Conservation (phyloP, 2,797 vertebrate species). For the Hoplostethus atlanticus region DNA sequence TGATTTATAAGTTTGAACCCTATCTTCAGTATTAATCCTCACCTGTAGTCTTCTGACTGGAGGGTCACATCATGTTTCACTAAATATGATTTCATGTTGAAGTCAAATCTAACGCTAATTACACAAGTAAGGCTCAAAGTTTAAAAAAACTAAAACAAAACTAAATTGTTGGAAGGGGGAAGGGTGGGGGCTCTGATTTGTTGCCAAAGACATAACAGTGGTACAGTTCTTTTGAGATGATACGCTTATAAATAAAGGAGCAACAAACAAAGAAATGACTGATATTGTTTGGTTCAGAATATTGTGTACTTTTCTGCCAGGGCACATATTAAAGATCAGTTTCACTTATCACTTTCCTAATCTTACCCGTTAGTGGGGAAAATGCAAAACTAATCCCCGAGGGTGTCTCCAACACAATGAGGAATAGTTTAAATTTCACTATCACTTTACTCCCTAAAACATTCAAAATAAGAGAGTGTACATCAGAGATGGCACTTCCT, state of each 20-base stretch:
- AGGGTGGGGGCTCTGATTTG: conserved; percentile 26
- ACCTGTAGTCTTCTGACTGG: conserved; percentile 12
- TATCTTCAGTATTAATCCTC: conserved; percentile 49
- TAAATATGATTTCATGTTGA: conserved; percentile 67
- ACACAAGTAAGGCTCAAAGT: conserved; percentile 11
- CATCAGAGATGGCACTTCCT: no score
- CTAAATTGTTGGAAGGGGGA: neutral
- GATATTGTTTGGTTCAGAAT: conserved; percentile 38
- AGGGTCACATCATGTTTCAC: conserved; percentile 11
- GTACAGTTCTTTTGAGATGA: conserved; percentile 52
- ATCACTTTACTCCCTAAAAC: no score
- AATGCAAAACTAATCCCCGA: no score
- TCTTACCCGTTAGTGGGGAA: no score
- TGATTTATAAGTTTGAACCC: conserved; percentile 46
- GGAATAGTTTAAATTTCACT: no score
- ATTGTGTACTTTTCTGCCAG: conserved; percentile 6
- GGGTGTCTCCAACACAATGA: no score
- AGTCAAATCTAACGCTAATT: conserved; percentile 43
- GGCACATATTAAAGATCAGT: no score
- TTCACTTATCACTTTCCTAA: no score
- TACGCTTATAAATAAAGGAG: conserved; percentile 59
- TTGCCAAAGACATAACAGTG: conserved; percentile 67
- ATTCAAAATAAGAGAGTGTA: no score
- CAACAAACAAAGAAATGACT: conserved; percentile 46
- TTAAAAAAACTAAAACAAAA: neutral